Conservation (phyloP, 1,140 invertebrate species). For the Cyclina sinensis region DNA sequence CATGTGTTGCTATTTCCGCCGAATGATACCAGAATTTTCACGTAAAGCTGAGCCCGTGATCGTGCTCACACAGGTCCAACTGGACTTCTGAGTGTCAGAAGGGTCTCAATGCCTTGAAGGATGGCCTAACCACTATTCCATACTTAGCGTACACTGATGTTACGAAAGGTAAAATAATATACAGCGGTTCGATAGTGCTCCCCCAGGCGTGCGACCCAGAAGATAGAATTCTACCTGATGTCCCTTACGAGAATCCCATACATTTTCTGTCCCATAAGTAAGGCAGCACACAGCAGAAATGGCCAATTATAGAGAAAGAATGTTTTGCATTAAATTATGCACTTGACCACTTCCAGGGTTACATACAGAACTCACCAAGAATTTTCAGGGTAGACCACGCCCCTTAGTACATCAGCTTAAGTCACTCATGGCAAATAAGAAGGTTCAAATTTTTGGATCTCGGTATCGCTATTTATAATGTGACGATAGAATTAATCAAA, state of each 20-base stretch:
- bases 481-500: constrained; percentile 57
- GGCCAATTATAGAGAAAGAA: constrained; percentile 72
- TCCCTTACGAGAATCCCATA: constrained; percentile 66
- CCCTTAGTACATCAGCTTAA: constrained; percentile 68
- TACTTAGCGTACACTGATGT: no score
- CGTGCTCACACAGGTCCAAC: no score
- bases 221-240: not conserved
- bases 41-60: no score
- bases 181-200: constrained; percentile 69
- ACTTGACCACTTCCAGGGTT: constrained; percentile 74
- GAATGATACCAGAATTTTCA: no score
- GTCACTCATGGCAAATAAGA: constrained; percentile 67
- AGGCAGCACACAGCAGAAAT: constrained; percentile 47
- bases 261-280: constrained; percentile 74
- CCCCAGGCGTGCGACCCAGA: constrained; percentile 57
- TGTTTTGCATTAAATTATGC: constrained; percentile 73
- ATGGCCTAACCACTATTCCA: no score
- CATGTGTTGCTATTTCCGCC: no score
- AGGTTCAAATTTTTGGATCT: constrained; percentile 71
- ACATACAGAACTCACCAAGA: constrained; percentile 70
- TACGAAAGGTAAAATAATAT: constrained; percentile 66
- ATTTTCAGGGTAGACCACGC: constrained; percentile 75
- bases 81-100: no score
- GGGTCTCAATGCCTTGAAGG: no score
- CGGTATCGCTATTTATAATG: constrained; percentile 59